These are phyloP conservation scores for Perizoma affinitatum DNA, from an alignment of 2,888 invertebrate species.

Conservation along the genomic window DNA sequence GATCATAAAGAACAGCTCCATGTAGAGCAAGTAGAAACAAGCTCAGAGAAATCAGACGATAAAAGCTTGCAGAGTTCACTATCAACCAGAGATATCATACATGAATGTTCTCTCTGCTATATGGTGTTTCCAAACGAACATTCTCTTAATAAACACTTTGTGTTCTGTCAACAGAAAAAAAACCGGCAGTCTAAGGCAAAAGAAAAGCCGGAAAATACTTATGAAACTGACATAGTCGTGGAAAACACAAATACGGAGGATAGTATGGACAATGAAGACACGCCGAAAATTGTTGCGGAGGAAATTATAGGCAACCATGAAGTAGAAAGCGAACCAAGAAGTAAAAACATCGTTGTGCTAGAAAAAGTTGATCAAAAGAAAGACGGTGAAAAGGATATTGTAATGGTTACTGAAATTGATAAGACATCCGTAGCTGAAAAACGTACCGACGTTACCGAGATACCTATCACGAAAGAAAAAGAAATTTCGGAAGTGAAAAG, in stretches of 20 bases:
- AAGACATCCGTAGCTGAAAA: not conserved
- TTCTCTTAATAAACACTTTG: conserved; percentile 73
- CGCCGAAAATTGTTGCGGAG: conserved; percentile 36
- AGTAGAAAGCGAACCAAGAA: conserved; percentile 14
- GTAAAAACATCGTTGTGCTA: not conserved
- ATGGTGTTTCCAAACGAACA: conserved; percentile 83
- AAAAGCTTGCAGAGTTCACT: conserved; percentile 72
- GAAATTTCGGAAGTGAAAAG: conserved; percentile 36
- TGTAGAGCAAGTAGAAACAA: conserved; percentile 53
- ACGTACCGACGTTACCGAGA: conserved; percentile 34
- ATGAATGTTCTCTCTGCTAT: conserved; percentile 79
- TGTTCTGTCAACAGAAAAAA: conserved; percentile 68
- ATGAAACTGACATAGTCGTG: conserved; percentile 34
- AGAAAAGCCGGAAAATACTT: conserved; percentile 44
- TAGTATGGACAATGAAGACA: conserved; percentile 34
- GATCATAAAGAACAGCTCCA: conserved; percentile 78
- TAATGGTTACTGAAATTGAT: conserved; percentile 9
- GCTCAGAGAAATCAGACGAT: conserved; percentile 75
- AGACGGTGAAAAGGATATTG: conserved; percentile 22
- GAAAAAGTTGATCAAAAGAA: conserved; percentile 34
- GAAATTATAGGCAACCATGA: conserved; percentile 27
- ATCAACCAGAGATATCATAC: conserved; percentile 79
- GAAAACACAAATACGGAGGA: conserved; percentile 34
- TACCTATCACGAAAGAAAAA: conserved; percentile 26
- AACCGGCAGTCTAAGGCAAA: conserved; percentile 66